Conservation (phyloP, 2,888 invertebrate species). For the Tetranychus truncatus region DNA sequence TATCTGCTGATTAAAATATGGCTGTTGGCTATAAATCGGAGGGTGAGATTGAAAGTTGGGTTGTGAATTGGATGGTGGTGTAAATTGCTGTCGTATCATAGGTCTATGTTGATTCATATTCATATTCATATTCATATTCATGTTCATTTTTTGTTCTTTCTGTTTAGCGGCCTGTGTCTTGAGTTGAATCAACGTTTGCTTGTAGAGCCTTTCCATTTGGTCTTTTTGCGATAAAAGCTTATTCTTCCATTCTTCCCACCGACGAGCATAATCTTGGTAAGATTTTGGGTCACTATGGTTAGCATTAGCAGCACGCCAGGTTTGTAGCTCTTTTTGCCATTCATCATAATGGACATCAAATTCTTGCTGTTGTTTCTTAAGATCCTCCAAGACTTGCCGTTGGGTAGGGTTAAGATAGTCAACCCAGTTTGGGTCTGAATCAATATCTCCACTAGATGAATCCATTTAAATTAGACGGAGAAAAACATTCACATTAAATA, state of each 20-base stretch:
- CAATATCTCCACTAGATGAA: neutral
- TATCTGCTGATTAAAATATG: no score
- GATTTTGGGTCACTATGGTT: slow-evolving; percentile 35
- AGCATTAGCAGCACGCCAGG: slow-evolving; percentile 35
- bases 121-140: neutral
- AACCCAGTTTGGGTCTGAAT: slow-evolving; percentile 8
- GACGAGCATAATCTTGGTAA: slow-evolving; percentile 33
- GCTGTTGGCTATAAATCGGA: no score
- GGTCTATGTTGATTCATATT: neutral
- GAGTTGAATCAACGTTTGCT: slow-evolving; percentile 15
- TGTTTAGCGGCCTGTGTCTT: slow-evolving; percentile 7
- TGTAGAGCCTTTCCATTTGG: slow-evolving; percentile 22
- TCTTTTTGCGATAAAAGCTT: slow-evolving; percentile 23
- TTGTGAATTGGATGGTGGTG: no score
- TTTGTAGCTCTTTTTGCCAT: slow-evolving; percentile 34
- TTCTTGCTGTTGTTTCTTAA: slow-evolving; percentile 24
- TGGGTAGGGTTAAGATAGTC: slow-evolving; percentile 12
- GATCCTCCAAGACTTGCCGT: slow-evolving; percentile 6
- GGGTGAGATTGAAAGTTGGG: no score
- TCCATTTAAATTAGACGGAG: neutral
- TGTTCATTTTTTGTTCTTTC: neutral
- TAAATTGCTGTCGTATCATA: neutral
- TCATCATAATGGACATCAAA: slow-evolving; percentile 31
- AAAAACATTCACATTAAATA: no score
- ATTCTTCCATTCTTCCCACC: slow-evolving; percentile 32